These are phyloP conservation scores for Marcusenius ussheri DNA, from an alignment of 2,113 vertebrate species.

Conservation along the genomic window DNA sequence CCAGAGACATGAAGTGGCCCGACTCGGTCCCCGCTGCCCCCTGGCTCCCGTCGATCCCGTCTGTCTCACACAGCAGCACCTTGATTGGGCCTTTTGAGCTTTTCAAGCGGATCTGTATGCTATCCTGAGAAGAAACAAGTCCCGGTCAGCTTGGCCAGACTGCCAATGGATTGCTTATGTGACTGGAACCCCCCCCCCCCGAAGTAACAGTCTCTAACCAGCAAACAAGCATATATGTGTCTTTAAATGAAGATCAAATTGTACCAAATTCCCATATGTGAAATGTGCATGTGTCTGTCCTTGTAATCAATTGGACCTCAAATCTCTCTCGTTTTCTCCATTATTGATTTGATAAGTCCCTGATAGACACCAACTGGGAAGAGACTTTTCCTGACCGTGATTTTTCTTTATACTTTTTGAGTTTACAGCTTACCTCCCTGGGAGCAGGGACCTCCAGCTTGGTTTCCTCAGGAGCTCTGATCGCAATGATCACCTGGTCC, in stretches of 20 bases:
- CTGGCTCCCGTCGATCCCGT: not conserved
- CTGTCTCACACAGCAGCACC: constrained; percentile 67
- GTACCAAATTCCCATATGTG: not conserved
- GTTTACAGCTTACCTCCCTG: constrained; percentile 58
- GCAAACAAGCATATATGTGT: not conserved
- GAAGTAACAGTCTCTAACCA: not conserved
- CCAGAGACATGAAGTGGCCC: constrained; percentile 42
- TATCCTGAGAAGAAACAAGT: constrained; percentile 58
- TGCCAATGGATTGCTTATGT: not conserved
- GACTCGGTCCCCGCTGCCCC: not conserved
- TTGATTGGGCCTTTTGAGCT: constrained; percentile 74
- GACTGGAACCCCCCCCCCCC: not conserved
- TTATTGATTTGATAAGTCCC: not conserved
- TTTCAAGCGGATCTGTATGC: constrained; percentile 74
- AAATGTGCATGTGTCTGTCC: not conserved
- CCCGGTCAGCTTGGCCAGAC: not conserved
- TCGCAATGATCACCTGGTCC: constrained; percentile 78
- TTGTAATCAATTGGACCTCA: not conserved
- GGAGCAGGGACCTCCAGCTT: constrained; percentile 78
- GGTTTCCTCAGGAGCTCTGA: constrained; percentile 86
- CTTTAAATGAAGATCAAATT: not conserved
- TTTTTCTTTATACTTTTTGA: not conserved
- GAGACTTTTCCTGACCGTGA: not conserved
- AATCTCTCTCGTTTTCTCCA: not conserved
- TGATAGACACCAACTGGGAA: not conserved